Percentiles rank a stretch among this genome's conserved stretches.
phyloP scores from a whole-genome alignment of 2,113 vertebrate species.

The Puntigrus tetrazona region DNA sequence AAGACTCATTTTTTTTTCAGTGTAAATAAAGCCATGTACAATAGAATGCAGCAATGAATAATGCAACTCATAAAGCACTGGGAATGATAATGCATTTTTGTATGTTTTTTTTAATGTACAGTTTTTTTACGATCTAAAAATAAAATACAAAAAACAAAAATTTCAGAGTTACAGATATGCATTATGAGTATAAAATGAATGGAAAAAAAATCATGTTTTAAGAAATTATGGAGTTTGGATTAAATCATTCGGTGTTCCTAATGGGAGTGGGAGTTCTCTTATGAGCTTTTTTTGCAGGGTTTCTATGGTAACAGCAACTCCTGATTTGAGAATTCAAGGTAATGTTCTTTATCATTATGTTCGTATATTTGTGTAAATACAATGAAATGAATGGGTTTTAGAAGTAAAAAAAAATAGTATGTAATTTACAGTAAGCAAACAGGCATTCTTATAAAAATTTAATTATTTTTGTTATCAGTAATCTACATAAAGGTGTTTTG shows the following conservation, averaged over 20 bases:
- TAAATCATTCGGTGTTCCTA: neutral
- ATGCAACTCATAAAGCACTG: neutral
- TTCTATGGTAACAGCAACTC: neutral
- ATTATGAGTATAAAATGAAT: neutral
- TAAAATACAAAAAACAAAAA: neutral
- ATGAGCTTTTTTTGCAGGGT: neutral
- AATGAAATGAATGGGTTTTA: no score
- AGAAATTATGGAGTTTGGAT: neutral
- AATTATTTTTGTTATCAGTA: neutral
- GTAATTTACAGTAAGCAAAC: no score
- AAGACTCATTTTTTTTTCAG: neutral
- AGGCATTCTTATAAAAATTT: no score
- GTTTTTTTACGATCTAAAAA: neutral
- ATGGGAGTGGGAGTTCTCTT: neutral
- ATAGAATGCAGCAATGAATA: neutral
- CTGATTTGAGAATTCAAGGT: neutral
- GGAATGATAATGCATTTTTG: neutral
- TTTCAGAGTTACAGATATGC: neutral
- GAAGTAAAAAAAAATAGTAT: no score
- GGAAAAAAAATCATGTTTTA: neutral
- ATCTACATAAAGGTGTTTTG: neutral
- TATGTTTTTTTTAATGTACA: neutral
- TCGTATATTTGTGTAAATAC: no score
- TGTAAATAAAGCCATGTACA: neutral
- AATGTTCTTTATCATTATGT: neutral